A percentile compares a stretch with the other conserved stretches of the same genome.
Conservation (phyloP, 2,888 invertebrate genomes). For the Agrotis puta region DNA sequence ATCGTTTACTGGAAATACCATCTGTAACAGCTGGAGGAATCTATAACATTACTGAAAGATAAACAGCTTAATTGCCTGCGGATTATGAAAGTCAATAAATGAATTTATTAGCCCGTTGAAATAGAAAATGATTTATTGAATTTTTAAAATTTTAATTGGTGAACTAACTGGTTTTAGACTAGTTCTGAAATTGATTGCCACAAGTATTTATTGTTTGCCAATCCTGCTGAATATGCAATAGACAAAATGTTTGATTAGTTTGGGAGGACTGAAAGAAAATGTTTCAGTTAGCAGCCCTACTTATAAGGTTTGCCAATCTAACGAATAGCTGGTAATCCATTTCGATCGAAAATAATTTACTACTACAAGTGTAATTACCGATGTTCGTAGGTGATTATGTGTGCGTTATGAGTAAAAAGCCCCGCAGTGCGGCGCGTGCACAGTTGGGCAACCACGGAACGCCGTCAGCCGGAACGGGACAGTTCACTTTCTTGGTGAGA, state of each 20-base stretch:
- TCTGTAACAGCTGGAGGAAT: constrained; percentile 27
- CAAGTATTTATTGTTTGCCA: neutral
- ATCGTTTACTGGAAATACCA: constrained; percentile 37
- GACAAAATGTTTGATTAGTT: neutral
- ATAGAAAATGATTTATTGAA: constrained; percentile 13
- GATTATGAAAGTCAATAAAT: constrained; percentile 30
- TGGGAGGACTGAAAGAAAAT: neutral
- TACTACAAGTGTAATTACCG: constrained; percentile 47
- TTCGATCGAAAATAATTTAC: constrained; percentile 35
- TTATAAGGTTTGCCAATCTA: constrained; percentile 8
- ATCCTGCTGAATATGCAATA: constrained; percentile 15
- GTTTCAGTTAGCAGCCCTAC: neutral
- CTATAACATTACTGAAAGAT: constrained; percentile 21
- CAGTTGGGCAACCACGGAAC: constrained; percentile 73
- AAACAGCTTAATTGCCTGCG: constrained; percentile 8
- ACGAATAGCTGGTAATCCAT: constrained; percentile 25
- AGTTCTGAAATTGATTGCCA: constrained; percentile 23
- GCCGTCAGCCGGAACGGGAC: constrained; percentile 78
- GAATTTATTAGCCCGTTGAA: constrained; percentile 21
- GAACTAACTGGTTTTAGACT: constrained; percentile 17
- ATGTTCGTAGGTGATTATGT: constrained; percentile 53
- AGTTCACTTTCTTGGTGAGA: constrained; percentile 85
- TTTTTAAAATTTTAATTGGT: constrained; percentile 26
- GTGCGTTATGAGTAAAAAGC: constrained; percentile 56
- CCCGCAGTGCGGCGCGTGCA: constrained; percentile 50